A percentile compares a stretch with the other conserved stretches of the same genome.
Evolutionary conservation across 2,888 invertebrate species (phyloP).

Genomic region (Cheilosia variabilis): DNA sequence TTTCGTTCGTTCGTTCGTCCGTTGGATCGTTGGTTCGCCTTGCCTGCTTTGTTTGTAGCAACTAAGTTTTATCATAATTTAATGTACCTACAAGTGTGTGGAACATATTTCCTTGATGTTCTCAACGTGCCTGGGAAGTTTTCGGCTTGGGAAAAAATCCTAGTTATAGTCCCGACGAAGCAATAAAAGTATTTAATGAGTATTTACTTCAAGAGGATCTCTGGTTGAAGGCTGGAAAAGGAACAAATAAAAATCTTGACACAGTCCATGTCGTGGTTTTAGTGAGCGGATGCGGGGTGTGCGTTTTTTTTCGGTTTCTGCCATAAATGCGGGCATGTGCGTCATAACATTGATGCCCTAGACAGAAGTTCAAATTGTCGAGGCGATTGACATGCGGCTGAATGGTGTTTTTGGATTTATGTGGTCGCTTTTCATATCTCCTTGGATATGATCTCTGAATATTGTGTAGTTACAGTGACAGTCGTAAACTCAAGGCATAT

Average conservation of each 20-base stretch:
- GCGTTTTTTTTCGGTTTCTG: slow-evolving; percentile 12
- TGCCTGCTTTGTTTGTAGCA: slow-evolving; percentile 24
- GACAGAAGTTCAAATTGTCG: neutral
- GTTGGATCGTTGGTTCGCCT: neutral
- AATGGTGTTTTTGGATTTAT: slow-evolving; percentile 28
- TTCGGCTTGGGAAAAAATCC: slow-evolving; percentile 28
- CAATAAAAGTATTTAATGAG: slow-evolving; percentile 75
- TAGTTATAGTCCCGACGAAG: slow-evolving; percentile 57
- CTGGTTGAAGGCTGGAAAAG: neutral
- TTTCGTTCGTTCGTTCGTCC: neutral
- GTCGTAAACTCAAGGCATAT: no score
- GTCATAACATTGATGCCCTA: slow-evolving; percentile 30
- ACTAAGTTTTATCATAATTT: slow-evolving; percentile 74
- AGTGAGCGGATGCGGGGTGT: slow-evolving; percentile 7
- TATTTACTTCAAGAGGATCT: slow-evolving; percentile 53
- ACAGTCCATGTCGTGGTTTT: slow-evolving; percentile 16
- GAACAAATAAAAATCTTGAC: slow-evolving; percentile 1
- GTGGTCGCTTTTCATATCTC: slow-evolving; percentile 11
- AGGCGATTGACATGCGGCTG: slow-evolving; percentile 20
- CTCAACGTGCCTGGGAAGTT: slow-evolving; percentile 61
- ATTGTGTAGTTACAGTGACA: neutral
- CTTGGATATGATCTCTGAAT: neutral
- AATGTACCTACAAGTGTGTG: slow-evolving; percentile 73
- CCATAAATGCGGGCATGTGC: slow-evolving; percentile 31
- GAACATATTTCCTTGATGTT: slow-evolving; percentile 73